phyloP scores from a whole-genome alignment of 2,113 vertebrate genomes.

The Galbula dea region DNA sequence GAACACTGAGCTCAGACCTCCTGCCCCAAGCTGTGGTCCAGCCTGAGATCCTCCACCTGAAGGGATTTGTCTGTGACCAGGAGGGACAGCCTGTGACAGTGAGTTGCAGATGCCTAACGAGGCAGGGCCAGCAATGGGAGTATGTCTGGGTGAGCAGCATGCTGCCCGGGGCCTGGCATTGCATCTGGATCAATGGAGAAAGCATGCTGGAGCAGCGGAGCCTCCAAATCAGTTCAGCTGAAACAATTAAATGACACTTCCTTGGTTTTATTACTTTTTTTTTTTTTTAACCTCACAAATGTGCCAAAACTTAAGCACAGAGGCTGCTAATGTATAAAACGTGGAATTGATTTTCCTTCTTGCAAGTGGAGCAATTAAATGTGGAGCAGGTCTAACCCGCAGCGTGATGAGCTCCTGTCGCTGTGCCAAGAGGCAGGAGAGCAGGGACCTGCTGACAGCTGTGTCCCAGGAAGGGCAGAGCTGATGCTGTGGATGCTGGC shows the following conservation, averaged over 20 bases:
- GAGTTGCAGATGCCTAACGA: neutral
- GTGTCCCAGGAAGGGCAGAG: accelerated
- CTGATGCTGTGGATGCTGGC: neutral
- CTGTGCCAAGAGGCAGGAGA: neutral
- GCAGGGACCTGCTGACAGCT: neutral
- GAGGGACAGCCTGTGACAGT: neutral
- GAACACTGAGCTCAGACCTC: accelerated
- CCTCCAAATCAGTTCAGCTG: conserved; percentile 38
- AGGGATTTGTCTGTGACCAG: accelerated
- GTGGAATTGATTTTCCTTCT: conserved; percentile 58
- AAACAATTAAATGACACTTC: conserved; percentile 66
- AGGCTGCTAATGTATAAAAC: conserved; percentile 37
- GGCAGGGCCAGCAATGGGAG: neutral
- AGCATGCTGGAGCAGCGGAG: neutral
- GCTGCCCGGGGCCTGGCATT: neutral
- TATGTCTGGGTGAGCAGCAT: accelerated
- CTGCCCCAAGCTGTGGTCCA: accelerated
- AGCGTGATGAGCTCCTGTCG: neutral
- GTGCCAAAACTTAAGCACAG: conserved; percentile 49
- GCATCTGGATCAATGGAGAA: neutral
- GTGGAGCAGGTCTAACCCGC: neutral
- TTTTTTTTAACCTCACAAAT: conserved; percentile 25
- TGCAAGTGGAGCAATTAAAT: conserved; percentile 55
- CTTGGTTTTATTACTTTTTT: conserved; percentile 24
- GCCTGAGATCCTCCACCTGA: neutral